Evolutionary conservation across 2,888 invertebrate species (phyloP), one percentile per base, ranked within the genome.

Genomic region (Apotomis capreana): DNA sequence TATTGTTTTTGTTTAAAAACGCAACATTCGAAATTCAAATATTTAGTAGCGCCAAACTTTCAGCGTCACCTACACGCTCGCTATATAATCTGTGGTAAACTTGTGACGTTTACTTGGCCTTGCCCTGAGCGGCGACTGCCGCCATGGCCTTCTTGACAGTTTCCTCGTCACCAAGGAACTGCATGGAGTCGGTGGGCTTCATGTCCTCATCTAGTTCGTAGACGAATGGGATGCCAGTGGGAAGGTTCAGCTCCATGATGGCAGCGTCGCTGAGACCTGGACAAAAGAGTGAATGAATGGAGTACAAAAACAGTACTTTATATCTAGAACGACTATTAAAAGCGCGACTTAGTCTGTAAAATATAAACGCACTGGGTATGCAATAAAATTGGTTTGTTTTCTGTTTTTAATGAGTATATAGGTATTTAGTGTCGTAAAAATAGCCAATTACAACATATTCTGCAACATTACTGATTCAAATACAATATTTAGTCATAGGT

Each of bases 201-300:
- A 96, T 90, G 79, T 95, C 87, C 73, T 95, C 95, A 84, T 97
- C 96, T 77, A 97, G 91, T 80, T 96, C 95, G 80, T 97, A 97
- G 0, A 96, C 95, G 81, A 97, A 96, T 62, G 97, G 97, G 83
- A 97, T 96, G 72, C 96, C 96, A 74, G 96, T 97, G 0, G 97
- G 97, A 69, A 97, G 92, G 86, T 97, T 97, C 69, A 97, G 89
- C 74, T 94, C 94, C 95, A 96, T 96, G 64, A 97, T 96, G 71
- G 95, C 94, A 54, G 95, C 95, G 81, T 96, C 96, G 58, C 94
- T 94, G 80, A 97, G 92, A 74, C 94, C 96, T 96, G 79, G 5
- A 76, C 78, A 40, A 52, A 52, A 26, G 26, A 26, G 26, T 26
- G 26, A 26, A 26, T 26, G 26, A 26, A 26, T 26, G 26, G 1